A percentile compares a stretch with the other conserved stretches of the same genome.
Evolutionary conservation across 37 sponge, comb jelly and placozoan species (phyloP).

Genomic region (Lycopodina hypogea): DNA sequence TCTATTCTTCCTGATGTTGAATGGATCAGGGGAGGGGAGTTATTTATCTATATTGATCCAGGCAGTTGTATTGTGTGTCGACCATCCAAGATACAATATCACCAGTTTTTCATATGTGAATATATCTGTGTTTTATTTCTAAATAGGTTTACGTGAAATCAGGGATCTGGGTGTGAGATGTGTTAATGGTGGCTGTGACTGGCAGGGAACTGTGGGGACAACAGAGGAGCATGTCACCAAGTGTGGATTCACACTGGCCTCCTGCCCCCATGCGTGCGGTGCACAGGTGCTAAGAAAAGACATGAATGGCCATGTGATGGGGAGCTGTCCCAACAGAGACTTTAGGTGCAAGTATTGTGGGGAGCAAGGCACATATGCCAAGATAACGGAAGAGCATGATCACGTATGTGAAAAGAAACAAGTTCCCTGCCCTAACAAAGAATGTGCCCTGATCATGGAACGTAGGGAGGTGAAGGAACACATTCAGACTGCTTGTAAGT

Average conservation of each 20-base stretch:
- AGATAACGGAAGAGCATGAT: constrained; percentile 26
- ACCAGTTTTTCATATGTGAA: too few species aligned
- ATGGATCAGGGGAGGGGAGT: too few species aligned
- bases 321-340: constrained; percentile 21
- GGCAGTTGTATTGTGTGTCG: too few species aligned
- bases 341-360: constrained; percentile 29
- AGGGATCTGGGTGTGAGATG: constrained; percentile 22
- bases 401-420: constrained; percentile 1
- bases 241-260: constrained; percentile 10
- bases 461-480: constrained; percentile 5
- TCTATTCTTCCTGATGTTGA: too few species aligned
- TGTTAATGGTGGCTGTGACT: constrained; percentile 14
- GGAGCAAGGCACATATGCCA: constrained; percentile 10
- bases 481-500: not conserved
- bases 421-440: constrained; percentile 31
- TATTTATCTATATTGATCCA: too few species aligned
- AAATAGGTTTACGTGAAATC: constrained; percentile 19
- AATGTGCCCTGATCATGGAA: not conserved
- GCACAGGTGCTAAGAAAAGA: constrained; percentile 1
- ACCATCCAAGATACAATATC: too few species aligned
- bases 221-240: constrained; percentile 13
- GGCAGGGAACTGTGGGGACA: constrained; percentile 24
- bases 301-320: not conserved
- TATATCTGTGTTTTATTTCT: too few species aligned
- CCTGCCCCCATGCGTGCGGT: constrained; percentile 25